Evolutionary conservation across 2,888 invertebrate genomes (phyloP), one percentile per base, ranked within the genome.

Genomic region (Nyleta sp.): DNA sequence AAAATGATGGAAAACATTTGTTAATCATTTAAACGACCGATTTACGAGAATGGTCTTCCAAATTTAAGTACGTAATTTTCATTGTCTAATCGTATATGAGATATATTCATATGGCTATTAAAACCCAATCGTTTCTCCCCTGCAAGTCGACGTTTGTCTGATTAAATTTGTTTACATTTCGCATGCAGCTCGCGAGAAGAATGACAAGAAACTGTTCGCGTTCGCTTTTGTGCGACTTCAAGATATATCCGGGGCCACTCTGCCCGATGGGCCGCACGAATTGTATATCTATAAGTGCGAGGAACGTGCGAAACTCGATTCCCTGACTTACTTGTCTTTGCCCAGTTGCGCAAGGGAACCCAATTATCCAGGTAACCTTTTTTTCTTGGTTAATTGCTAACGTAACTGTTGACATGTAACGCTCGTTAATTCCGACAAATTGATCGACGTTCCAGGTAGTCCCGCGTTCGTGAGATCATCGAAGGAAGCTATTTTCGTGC

Each of bases 211-310:
- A 89, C 91, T 98, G 8, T 97, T 97, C 87, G 97, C 97, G 0
- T 98, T 98, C 89, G 95, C 97, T 11, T 98, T 97, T 91, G 95
- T 96, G 6, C 94, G 96, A 1, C 92, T 98, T 22, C 97, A 97
- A 96, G 97, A 97, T 89, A 94, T 95, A 59, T 96, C 97, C 81
- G 98, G 97, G 0, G 97, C 97, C 0, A 97, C 98, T 0, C 92
- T 98, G 7, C 93, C 95, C 74, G 98, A 98, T 88, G 96, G 97
- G 0, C 93, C 93, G 22, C 98, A 98, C 90, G 96, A 97, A 82
- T 92, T 98, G n/a, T 95, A 95, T 86, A 95, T 98, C 28, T 98
- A 97, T 91, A 98, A 98, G 91, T 98, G 97, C 90, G 97, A 98
- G 85, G 97, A 98, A 87, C 92, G 94, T 0, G 91, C 93, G 42